Evolutionary conservation across 2,888 invertebrate species (phyloP).

Genomic region (Ennomos erosarius): DNA sequence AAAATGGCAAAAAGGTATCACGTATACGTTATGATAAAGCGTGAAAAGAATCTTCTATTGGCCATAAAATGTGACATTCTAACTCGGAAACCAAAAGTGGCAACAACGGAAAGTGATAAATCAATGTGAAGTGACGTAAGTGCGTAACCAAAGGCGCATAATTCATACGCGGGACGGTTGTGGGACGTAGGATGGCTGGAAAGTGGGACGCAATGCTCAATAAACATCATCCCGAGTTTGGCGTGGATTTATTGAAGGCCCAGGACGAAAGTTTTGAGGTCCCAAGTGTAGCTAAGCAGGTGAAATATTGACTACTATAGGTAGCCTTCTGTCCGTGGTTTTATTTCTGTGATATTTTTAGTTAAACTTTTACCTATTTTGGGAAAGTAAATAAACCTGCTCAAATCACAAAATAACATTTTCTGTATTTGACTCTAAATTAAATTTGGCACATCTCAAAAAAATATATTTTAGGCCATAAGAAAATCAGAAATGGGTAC

Average conservation of each 20-base stretch:
- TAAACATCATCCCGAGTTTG: slow-evolving; percentile 57
- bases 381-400: no score
- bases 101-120: slow-evolving; percentile 37
- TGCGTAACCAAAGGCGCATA: slow-evolving; percentile 39
- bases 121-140: slow-evolving; percentile 41
- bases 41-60: no score
- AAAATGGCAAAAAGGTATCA: neutral
- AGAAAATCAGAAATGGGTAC: no score
- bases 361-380: no score
- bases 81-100: slow-evolving; percentile 25
- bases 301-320: slow-evolving; percentile 16
- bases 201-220: slow-evolving; percentile 55
- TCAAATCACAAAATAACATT: no score
- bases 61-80: slow-evolving; percentile 28
- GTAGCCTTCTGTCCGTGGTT: neutral
- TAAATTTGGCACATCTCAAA: no score
- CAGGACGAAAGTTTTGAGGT: slow-evolving; percentile 34
- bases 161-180: slow-evolving; percentile 31
- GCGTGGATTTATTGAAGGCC: slow-evolving; percentile 60
- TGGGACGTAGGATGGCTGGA: slow-evolving; percentile 17
- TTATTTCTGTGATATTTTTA: neutral
- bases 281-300: slow-evolving; percentile 16
- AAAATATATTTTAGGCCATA: no score
- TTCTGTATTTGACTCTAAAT: no score
- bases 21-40: no score